Base-by-base conservation (phyloP, 2,113 vertebrate genomes). In the Dendropsophus ebraccatus region DNA sequence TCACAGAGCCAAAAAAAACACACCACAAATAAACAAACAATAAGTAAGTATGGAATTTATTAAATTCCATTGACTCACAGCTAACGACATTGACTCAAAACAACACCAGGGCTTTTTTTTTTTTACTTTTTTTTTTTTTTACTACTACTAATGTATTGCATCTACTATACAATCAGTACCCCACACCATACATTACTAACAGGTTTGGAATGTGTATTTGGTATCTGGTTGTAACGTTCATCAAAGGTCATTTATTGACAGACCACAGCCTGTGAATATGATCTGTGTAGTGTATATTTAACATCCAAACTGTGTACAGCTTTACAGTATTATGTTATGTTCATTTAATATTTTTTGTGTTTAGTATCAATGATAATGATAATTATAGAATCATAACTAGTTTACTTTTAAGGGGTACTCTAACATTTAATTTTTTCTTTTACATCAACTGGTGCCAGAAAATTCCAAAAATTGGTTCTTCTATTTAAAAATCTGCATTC, bases 261-360 rank as follows among this genome's bases (percentile, higher is more conserved):
- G 35, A 23, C 54, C 37, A 16, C 21, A 41, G 23, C 2, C 21
- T 8, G 56, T 19, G 23, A 60, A 80, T 80, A 17, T 80, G 54
- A 80, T 80, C 54, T 60, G 17, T 79, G 17, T 30, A 30, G 76
- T 56, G 32, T 78, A 56, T 50, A 52, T 56, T 78, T 25, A 56
- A 16, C 50, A 35, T 79, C 21, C n/a, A 37, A 79, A 58, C 52
- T 14, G 21, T 58, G 30, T 45, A 80, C 56, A 41, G 23, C 77
- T 62, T 30, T 75, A 30, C n/a, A 5, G 76, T 80, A 80, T 80
- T 45, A 45, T 16, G 4, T 60, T 30, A 60, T 35, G 45, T 80
- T 80, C 56, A 41, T 80, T 80, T 30, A 80, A 13, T 62, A 80
- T 80, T 60, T 60, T 79, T 60, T 58, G 76, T n/a, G 52, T 60